These are phyloP conservation scores for Sminthurides bifidus DNA, from an alignment of 1,140 invertebrate species.

Conservation along the genomic window DNA sequence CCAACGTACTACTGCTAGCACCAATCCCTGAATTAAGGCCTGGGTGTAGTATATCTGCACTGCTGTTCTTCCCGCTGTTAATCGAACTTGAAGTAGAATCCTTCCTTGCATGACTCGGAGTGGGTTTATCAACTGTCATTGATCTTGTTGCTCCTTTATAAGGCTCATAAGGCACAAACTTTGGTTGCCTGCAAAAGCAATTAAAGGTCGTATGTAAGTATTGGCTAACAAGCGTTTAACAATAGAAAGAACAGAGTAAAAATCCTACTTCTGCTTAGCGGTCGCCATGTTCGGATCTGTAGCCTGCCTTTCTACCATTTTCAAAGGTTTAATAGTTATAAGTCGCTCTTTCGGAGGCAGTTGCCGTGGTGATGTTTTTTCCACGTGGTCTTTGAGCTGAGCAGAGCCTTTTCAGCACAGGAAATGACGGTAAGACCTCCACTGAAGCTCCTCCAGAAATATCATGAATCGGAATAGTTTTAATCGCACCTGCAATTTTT, in stretches of 20 bases:
- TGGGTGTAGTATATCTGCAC: background rate
- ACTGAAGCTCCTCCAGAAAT: no score
- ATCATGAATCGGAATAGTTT: no score
- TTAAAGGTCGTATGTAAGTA: no score
- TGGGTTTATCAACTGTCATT: background rate
- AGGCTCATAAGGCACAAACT: slow-evolving; percentile 31
- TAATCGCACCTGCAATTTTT: background rate
- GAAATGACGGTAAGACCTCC: no score
- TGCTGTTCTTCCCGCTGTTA: background rate
- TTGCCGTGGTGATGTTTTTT: no score
- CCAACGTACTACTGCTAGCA: background rate
- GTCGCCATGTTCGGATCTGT: background rate
- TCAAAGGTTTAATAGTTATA: background rate
- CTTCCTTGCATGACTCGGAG: background rate
- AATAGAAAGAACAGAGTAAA: no score
- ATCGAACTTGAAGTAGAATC: background rate
- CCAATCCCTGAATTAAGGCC: background rate
- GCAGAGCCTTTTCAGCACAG: no score
- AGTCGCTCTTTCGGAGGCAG: background rate
- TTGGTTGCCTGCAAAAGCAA: slow-evolving; percentile 21
- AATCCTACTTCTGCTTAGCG: background rate
- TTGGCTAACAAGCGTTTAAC: no score
- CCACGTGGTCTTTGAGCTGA: no score
- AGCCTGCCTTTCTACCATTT: background rate
- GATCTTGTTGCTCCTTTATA: slow-evolving; percentile 22